These are phyloP conservation scores for Pseudotriccus pelzelni DNA, from an alignment of 2,797 vertebrate genomes.

Conservation along the genomic window DNA sequence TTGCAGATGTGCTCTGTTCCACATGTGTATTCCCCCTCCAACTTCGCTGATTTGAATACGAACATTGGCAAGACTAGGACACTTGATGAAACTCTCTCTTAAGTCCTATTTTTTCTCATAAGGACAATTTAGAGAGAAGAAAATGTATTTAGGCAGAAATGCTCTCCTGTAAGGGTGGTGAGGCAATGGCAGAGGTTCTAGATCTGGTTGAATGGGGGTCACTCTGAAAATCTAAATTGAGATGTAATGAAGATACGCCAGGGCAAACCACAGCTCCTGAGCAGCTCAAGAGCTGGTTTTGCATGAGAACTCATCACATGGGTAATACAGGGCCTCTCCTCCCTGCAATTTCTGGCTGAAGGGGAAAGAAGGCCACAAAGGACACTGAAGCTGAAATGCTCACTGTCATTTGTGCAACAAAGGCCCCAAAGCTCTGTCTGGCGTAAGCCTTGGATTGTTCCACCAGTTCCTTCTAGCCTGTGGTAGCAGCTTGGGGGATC, in stretches of 20 bases:
- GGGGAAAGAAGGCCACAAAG: neutral
- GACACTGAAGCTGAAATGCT: neutral
- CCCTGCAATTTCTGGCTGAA: neutral
- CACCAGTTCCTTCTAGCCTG: neutral
- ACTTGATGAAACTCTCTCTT: neutral
- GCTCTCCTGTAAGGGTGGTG: neutral
- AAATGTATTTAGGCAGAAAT: neutral
- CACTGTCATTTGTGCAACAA: neutral
- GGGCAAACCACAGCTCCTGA: neutral
- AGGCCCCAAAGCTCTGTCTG: neutral
- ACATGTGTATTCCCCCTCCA: neutral
- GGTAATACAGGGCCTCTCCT: neutral
- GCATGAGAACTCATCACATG: rapidly evolving
- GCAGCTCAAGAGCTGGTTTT: neutral
- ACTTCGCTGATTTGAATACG: neutral
- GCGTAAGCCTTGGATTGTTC: neutral
- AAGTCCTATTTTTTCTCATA: neutral
- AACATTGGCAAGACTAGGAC: neutral
- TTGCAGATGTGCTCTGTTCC: neutral
- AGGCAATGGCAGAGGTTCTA: neutral
- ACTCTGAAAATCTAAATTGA: neutral
- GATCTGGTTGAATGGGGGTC: neutral
- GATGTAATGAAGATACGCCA: neutral
- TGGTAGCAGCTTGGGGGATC: neutral
- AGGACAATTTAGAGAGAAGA: neutral